Evolutionary conservation across 2,797 vertebrate species (phyloP).

Genomic region (Enteromius unitaeniatus): DNA sequence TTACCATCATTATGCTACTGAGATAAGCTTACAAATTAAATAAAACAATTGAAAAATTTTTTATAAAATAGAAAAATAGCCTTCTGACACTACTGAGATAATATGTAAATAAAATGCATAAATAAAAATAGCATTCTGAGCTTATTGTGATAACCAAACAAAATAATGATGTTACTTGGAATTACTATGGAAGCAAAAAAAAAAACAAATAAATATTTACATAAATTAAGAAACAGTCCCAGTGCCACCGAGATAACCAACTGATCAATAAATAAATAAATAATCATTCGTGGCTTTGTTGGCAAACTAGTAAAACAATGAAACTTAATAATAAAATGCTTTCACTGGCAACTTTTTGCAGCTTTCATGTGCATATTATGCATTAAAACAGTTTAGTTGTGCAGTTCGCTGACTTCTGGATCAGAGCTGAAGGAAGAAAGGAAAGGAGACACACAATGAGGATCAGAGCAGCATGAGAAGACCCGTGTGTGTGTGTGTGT

Average conservation of each 20-base stretch:
- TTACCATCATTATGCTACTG: too few relatives aligned
- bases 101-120: too few relatives aligned
- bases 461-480: conserved; percentile 45
- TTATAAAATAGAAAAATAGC: too few relatives aligned
- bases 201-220: too few relatives aligned
- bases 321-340: neutral
- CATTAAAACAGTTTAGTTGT: neutral
- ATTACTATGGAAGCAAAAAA: too few relatives aligned
- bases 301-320: neutral
- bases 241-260: neutral
- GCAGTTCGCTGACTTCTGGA: neutral
- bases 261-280: neutral
- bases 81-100: too few relatives aligned
- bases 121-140: too few relatives aligned
- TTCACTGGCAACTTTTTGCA: neutral
- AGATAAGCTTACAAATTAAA: too few relatives aligned
- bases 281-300: neutral
- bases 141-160: too few relatives aligned
- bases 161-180: too few relatives aligned
- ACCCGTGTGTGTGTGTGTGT: conserved; percentile 9
- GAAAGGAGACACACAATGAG: conserved; percentile 51
- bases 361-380: neutral
- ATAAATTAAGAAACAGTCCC: too few relatives aligned
- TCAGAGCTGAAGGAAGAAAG: conserved; percentile 8
- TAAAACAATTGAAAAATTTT: too few relatives aligned